These are phyloP conservation scores for Zosterops hypoxanthus DNA, from an alignment of 2,113 vertebrate genomes.

Conservation along the genomic window DNA sequence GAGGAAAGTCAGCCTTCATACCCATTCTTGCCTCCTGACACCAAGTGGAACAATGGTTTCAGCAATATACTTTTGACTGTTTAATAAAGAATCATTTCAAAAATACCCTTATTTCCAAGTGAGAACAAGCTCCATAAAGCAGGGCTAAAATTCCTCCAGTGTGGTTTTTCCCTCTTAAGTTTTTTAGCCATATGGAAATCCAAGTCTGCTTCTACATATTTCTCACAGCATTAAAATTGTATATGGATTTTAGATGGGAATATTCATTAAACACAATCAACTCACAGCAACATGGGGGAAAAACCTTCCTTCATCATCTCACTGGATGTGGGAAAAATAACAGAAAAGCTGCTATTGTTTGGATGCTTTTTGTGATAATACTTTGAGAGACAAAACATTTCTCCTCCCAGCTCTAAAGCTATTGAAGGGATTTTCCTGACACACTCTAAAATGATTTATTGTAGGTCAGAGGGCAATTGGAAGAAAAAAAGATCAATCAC, in stretches of 20 bases:
- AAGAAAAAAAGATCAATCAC: conserved; percentile 53
- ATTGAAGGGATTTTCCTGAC: conserved; percentile 50
- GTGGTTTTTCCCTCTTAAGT: neutral
- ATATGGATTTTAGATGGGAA: neutral
- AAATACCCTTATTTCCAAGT: neutral
- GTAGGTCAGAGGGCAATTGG: conserved; percentile 38
- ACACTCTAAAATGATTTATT: conserved; percentile 50
- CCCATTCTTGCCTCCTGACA: neutral
- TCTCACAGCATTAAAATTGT: neutral
- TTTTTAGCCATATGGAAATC: neutral
- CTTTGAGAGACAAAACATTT: conserved; percentile 21
- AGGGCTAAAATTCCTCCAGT: neutral
- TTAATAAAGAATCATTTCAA: neutral
- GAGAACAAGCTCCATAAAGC: neutral
- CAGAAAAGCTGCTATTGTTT: conserved; percentile 23
- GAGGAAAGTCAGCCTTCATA: neutral
- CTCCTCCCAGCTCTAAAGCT: conserved; percentile 3
- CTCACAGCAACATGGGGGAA: neutral
- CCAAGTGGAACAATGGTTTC: neutral
- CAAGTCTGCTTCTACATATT: neutral
- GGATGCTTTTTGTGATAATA: neutral
- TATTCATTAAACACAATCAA: neutral
- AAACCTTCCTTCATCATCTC: neutral
- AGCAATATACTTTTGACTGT: neutral
- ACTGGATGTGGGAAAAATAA: neutral